phyloP scores from a whole-genome alignment of 2,797 vertebrate species.

The Masticophis lateralis region DNA sequence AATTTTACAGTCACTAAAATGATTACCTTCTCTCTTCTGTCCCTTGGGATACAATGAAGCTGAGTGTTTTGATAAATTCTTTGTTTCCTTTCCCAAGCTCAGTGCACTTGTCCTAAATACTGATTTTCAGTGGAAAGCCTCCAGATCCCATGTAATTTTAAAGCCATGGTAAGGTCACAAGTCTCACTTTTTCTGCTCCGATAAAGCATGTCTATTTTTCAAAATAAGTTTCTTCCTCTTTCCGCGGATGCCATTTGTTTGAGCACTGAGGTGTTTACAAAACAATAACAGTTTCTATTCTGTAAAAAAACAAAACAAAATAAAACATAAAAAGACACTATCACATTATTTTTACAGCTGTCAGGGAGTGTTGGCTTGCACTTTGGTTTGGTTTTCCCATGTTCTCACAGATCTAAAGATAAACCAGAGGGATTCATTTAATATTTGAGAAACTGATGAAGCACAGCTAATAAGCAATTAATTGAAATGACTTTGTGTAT shows the following conservation, averaged over 20 bases:
- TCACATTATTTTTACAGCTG: slow-evolving; percentile 56
- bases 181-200: not conserved
- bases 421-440: slow-evolving; percentile 58
- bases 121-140: not conserved
- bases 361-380: slow-evolving; percentile 48
- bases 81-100: not conserved
- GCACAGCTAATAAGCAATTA: slow-evolving; percentile 49
- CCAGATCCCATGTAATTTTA: not conserved
- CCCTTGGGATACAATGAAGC: not conserved
- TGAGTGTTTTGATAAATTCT: not conserved
- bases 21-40: not conserved
- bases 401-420: slow-evolving; percentile 52
- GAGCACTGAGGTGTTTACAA: slow-evolving; percentile 42
- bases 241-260: slow-evolving; percentile 25
- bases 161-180: not conserved
- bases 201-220: slow-evolving; percentile 3
- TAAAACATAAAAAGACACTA: not conserved
- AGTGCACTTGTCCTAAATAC: not conserved
- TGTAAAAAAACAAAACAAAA: slow-evolving; percentile 23
- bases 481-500: slow-evolving; percentile 28
- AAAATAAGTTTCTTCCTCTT: slow-evolving; percentile 31
- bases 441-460: slow-evolving; percentile 53
- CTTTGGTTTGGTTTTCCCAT: slow-evolving; percentile 51
- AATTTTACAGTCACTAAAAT: not conserved
- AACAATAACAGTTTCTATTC: slow-evolving; percentile 44